Conservation (phyloP, 2,888 invertebrate genomes). For the Itoplectis maculator region DNA sequence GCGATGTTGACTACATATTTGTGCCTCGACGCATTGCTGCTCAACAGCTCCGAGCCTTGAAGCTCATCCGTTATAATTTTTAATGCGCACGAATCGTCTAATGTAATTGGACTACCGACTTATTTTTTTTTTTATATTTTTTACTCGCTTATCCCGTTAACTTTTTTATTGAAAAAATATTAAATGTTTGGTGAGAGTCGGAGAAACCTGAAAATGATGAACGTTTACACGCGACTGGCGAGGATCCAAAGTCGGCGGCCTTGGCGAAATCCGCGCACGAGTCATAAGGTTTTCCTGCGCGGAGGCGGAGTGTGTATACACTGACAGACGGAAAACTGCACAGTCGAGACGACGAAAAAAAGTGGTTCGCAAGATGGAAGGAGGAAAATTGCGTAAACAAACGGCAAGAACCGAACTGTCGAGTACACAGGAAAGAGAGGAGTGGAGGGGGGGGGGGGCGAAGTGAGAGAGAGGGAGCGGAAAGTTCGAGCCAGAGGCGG, state of each 20-base stretch:
- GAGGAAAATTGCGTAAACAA: conserved; percentile 32
- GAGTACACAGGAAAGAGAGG: conserved; percentile 17
- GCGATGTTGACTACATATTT: background rate
- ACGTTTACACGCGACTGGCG: conserved; percentile 46
- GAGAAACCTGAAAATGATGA: conserved; percentile 7
- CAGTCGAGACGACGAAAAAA: background rate
- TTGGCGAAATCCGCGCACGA: conserved; percentile 61
- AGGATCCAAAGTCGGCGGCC: conserved; percentile 59
- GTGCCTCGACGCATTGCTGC: background rate
- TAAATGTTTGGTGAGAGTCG: background rate
- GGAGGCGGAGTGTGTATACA: background rate
- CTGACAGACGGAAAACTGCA: too few relatives aligned
- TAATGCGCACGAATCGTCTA: too few relatives aligned
- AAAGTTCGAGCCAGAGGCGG: background rate
- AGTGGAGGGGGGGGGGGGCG: background rate
- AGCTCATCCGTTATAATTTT: background rate
- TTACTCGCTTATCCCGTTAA: background rate
- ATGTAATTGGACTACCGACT: background rate
- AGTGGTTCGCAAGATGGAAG: conserved; percentile 15
- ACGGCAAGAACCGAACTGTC: background rate
- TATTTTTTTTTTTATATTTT: background rate
- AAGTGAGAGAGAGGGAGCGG: background rate
- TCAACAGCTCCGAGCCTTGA: background rate
- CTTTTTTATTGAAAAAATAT: background rate
- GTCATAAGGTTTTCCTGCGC: conserved; percentile 40